Evolutionary conservation across 2,888 invertebrate species (phyloP).

Genomic region (Melieria crassipennis): DNA sequence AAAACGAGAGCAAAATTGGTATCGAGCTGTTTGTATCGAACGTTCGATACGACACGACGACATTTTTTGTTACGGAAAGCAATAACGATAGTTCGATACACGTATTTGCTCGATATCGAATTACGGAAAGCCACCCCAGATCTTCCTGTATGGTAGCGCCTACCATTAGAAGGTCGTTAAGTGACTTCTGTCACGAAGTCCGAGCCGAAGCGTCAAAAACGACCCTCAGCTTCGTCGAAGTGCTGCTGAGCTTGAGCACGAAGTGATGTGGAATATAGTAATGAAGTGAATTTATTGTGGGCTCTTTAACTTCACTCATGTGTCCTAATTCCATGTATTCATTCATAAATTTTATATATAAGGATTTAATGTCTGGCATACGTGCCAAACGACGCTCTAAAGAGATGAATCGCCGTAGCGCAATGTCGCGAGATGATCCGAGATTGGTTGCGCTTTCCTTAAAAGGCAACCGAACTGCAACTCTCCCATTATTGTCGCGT

Average conservation of each 20-base stretch:
- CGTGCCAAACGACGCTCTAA: constrained; percentile 35
- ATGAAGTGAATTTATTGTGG: constrained; percentile 29
- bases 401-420: constrained; percentile 30
- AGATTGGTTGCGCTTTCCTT: constrained; percentile 34
- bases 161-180: constrained; percentile 35
- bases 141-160: constrained; percentile 35
- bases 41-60: too few species aligned
- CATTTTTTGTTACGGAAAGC: too few species aligned
- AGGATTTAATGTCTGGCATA: constrained; percentile 20
- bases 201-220: constrained; percentile 36
- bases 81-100: too few species aligned
- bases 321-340: constrained; percentile 61
- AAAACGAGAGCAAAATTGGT: too few species aligned
- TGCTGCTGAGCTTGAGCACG: constrained; percentile 30
- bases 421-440: constrained; percentile 36
- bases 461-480: constrained; percentile 36
- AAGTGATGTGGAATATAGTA: constrained; percentile 35
- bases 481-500: background rate
- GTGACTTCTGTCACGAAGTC: background rate
- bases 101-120: too few species aligned
- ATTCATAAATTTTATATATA: constrained; percentile 39
- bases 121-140: too few species aligned
- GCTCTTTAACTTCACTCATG: constrained; percentile 47
- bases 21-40: too few species aligned
- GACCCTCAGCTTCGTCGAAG: constrained; percentile 25